Evolutionary conservation across 2,797 vertebrate species (phyloP).

Genomic region (Pseudopleuronectes americanus): DNA sequence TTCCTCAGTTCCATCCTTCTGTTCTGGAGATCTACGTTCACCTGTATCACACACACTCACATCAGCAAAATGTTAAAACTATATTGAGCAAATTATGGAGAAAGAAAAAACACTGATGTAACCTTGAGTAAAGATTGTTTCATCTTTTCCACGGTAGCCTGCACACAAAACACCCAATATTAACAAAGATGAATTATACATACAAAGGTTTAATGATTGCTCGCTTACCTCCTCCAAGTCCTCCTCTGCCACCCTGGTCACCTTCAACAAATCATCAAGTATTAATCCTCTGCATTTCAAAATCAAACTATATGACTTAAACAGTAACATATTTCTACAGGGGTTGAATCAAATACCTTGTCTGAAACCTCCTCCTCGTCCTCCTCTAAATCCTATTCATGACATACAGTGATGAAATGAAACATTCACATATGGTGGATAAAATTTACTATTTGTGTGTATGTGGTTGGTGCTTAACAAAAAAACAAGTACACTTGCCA

Average conservation of each 20-base stretch:
- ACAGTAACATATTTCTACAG: background rate
- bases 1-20: slow-evolving; percentile 4
- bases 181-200: background rate
- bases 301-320: background rate
- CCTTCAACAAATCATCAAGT: slow-evolving; percentile 52
- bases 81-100: background rate
- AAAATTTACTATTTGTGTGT: background rate
- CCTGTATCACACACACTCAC: slow-evolving; percentile 39
- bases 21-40: slow-evolving; percentile 29
- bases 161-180: slow-evolving; percentile 10
- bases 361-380: slow-evolving; percentile 55
- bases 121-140: slow-evolving; percentile 78
- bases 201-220: accelerated
- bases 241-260: slow-evolving; percentile 42
- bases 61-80: background rate
- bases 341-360: slow-evolving; percentile 49
- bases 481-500: slow-evolving; percentile 19
- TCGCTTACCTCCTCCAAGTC: slow-evolving; percentile 68
- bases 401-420: background rate
- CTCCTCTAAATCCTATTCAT: slow-evolving; percentile 52
- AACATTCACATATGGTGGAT: background rate
- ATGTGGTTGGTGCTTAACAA: background rate
- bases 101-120: background rate
- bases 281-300: background rate
- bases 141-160: slow-evolving; percentile 84